A percentile compares a stretch with the other conserved stretches of the same genome.
These are phyloP conservation scores for Pseudochaenichthys georgianus DNA, from an alignment of 2,797 vertebrate species.

Conservation along the genomic window DNA sequence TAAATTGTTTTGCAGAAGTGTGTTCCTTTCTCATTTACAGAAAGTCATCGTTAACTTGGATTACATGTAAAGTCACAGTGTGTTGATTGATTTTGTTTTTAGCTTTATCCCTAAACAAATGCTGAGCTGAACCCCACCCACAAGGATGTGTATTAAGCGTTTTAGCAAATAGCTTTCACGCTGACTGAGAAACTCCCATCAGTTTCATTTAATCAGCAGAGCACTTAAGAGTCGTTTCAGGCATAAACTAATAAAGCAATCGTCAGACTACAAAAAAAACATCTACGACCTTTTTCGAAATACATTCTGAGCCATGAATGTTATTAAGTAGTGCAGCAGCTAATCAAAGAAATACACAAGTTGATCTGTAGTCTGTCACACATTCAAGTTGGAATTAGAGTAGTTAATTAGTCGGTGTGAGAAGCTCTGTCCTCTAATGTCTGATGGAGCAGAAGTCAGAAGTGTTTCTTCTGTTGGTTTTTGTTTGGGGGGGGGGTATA, in stretches of 20 bases:
- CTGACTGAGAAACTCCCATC: slow-evolving; percentile 12
- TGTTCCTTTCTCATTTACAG: background rate
- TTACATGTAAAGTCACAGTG: slow-evolving; percentile 24
- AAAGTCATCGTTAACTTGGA: slow-evolving; percentile 1
- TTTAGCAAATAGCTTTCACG: slow-evolving; percentile 28
- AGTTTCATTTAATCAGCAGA: slow-evolving; percentile 8
- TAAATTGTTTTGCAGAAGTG: background rate
- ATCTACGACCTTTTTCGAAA: no score
- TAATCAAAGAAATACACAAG: no score
- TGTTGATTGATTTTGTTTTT: slow-evolving; percentile 10
- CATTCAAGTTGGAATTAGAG: no score
- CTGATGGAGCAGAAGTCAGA: no score
- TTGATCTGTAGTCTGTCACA: no score
- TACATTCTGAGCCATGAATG: no score
- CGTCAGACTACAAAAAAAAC: no score
- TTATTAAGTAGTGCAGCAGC: no score
- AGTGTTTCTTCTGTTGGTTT: no score
- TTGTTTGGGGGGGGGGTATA: no score
- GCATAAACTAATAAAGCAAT: background rate
- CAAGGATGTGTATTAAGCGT: slow-evolving; percentile 6
- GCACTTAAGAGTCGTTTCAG: background rate
- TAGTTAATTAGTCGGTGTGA: no score
- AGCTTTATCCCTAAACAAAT: slow-evolving; percentile 29
- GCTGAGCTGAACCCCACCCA: slow-evolving; percentile 28
- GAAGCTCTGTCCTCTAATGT: no score